Percentiles rank a stretch among this genome's conserved stretches.
phyloP scores from a whole-genome alignment of 1,140 invertebrate genomes.

The Notospermus geniculatus region DNA sequence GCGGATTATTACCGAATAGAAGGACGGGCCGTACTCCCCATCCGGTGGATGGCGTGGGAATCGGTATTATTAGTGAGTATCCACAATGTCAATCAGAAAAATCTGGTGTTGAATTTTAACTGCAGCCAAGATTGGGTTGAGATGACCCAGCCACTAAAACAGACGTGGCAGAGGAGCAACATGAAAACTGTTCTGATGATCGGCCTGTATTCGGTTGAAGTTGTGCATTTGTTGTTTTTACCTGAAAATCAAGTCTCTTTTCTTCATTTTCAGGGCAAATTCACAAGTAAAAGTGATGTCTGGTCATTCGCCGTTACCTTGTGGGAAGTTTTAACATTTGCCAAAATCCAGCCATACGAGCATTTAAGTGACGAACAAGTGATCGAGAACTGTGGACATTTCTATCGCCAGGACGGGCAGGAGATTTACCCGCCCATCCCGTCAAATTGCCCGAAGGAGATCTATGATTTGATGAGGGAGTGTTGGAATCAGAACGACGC shows the following conservation, averaged over 20 bases:
- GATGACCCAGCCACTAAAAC: too few relatives aligned
- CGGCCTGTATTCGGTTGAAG: too few relatives aligned
- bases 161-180: too few relatives aligned
- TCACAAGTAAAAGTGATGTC: conserved; percentile 81
- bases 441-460: conserved; percentile 48
- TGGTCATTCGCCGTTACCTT: conserved; percentile 87
- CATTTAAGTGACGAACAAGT: conserved; percentile 75
- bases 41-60: conserved; percentile 90
- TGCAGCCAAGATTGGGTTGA: too few relatives aligned
- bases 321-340: conserved; percentile 87
- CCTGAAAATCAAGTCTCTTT: background rate
- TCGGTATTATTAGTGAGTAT: conserved; percentile 72
- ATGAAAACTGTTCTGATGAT: too few relatives aligned
- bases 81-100: background rate
- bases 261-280: conserved; percentile 63
- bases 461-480: conserved; percentile 87
- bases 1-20: conserved; percentile 81
- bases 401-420: conserved; percentile 46
- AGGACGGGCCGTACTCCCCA: conserved; percentile 74
- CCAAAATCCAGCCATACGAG: conserved; percentile 77
- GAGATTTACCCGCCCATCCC: conserved; percentile 46
- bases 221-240: too few relatives aligned
- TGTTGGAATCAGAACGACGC: conserved; percentile 83
- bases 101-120: too few relatives aligned
- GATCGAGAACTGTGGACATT: conserved; percentile 64